These are phyloP conservation scores for Theonella swinhoei DNA, from an alignment of 37 sponge, comb jelly and placozoan species.

Conservation along the genomic window DNA sequence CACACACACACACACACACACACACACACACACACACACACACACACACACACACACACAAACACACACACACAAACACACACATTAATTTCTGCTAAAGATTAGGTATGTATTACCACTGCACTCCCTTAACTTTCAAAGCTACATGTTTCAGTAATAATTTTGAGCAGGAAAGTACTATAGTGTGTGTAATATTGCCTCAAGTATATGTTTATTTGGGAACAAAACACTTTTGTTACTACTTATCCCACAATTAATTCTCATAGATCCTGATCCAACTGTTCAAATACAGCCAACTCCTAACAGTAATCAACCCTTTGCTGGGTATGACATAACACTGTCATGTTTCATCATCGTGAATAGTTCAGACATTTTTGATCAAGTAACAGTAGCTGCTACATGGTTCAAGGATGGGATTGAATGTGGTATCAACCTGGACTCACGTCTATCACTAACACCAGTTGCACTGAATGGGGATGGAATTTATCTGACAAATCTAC, in stretches of 20 bases:
- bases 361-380: background rate
- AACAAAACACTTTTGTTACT: too few species aligned
- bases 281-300: background rate
- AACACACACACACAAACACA: too few species aligned
- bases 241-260: too few species aligned
- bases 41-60: too few species aligned
- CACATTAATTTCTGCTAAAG: too few species aligned
- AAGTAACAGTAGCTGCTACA: background rate
- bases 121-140: too few species aligned
- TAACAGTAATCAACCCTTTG: background rate
- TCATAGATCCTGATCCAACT: background rate
- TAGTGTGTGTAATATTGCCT: too few species aligned
- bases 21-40: too few species aligned
- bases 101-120: too few species aligned
- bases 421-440: background rate
- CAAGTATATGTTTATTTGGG: background rate
- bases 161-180: too few species aligned
- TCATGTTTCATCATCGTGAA: background rate
- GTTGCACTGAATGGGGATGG: background rate
- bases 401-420: background rate
- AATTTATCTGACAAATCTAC: background rate
- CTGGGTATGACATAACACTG: background rate
- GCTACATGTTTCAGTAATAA: too few species aligned
- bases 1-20: too few species aligned
- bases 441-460: background rate